These are phyloP conservation scores for Trachelus tabidus DNA, from an alignment of 2,888 invertebrate genomes.

Conservation along the genomic window DNA sequence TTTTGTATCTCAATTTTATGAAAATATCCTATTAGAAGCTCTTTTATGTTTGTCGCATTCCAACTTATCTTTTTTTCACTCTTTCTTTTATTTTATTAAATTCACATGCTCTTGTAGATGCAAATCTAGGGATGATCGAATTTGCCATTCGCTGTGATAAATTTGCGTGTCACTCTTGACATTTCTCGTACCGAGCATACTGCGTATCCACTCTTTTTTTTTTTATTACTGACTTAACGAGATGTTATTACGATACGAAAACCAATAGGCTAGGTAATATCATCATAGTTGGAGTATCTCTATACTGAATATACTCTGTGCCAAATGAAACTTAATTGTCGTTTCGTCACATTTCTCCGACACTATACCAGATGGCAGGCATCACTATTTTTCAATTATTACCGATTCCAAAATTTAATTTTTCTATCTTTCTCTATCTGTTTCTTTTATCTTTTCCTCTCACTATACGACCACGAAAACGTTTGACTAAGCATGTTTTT, in stretches of 20 bases:
- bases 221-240: slow-evolving; percentile 39
- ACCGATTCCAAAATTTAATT: neutral
- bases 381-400: neutral
- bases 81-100: slow-evolving; percentile 10
- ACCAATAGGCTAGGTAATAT: slow-evolving; percentile 51
- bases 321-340: slow-evolving; percentile 54
- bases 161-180: slow-evolving; percentile 36
- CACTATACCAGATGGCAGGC: neutral
- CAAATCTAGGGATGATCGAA: slow-evolving; percentile 48
- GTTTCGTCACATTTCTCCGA: slow-evolving; percentile 5
- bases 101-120: slow-evolving; percentile 15
- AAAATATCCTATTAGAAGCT: neutral
- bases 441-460: neutral
- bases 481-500: slow-evolving; percentile 29
- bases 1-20: neutral
- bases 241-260: slow-evolving; percentile 40
- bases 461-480: slow-evolving; percentile 3
- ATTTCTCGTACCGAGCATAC: neutral
- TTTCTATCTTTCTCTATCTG: neutral
- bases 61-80: slow-evolving; percentile 15
- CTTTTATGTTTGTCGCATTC: slow-evolving; percentile 7
- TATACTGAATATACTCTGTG: slow-evolving; percentile 58
- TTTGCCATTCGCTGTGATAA: slow-evolving; percentile 52
- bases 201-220: slow-evolving; percentile 17
- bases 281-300: slow-evolving; percentile 52